phyloP scores from a whole-genome alignment of 2,113 vertebrate genomes.

The Gavialis gangeticus region DNA sequence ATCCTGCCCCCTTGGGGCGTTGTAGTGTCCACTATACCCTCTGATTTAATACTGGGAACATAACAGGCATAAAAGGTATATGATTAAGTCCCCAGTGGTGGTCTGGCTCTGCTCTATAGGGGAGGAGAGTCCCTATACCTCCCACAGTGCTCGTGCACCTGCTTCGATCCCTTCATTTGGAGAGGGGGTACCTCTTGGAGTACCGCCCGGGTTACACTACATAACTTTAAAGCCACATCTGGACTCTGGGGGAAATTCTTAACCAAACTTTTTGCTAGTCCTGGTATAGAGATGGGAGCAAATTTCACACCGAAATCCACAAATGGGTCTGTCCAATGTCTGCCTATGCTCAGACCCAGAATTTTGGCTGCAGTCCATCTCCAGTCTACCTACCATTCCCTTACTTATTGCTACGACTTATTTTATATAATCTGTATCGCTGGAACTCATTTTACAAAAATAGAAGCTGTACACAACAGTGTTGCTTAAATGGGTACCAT shows the following conservation, averaged over 20 bases:
- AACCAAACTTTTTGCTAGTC: background rate
- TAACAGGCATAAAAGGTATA: no score
- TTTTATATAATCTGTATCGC: background rate
- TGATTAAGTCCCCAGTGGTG: no score
- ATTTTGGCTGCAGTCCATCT: background rate
- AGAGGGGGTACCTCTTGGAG: no score
- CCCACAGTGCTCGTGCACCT: no score
- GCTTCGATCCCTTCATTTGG: no score
- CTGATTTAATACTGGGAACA: no score
- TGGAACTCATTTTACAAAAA: background rate
- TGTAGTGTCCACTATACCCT: no score
- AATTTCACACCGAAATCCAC: background rate
- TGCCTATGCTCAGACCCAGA: background rate
- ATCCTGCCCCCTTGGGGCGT: no score
- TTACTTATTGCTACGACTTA: background rate
- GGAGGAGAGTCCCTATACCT: no score
- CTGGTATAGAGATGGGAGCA: background rate
- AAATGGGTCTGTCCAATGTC: background rate
- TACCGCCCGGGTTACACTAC: background rate
- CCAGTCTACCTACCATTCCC: background rate
- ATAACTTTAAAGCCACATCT: background rate
- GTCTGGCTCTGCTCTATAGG: no score
- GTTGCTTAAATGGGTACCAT: background rate
- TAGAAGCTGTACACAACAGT: background rate
- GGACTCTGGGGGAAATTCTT: accelerated